Percentiles rank a stretch among this genome's conserved stretches.
Evolutionary conservation across 2,797 vertebrate species (phyloP).

Genomic region (Anisognathus igniventris): DNA sequence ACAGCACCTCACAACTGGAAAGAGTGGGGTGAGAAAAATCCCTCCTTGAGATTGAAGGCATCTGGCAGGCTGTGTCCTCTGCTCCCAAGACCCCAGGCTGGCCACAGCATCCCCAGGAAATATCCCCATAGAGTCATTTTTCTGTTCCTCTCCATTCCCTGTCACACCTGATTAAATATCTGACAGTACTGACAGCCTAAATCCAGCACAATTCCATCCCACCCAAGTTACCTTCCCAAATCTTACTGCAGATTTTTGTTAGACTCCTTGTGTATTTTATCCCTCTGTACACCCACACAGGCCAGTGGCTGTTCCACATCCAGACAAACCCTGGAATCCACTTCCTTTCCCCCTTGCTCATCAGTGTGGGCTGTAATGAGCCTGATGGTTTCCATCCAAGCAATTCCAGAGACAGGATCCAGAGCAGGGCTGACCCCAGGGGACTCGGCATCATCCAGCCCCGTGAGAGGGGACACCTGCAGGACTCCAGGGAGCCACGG

Average conservation of each 20-base stretch:
- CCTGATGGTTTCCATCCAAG: neutral
- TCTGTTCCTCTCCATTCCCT: neutral
- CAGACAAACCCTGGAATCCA: neutral
- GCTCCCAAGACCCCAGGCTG: rapidly evolving
- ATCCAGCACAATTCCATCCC: rapidly evolving
- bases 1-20: neutral
- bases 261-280: neutral
- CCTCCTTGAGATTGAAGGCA: neutral
- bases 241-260: neutral
- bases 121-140: neutral
- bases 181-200: rapidly evolving
- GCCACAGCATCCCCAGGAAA: neutral
- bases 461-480: neutral
- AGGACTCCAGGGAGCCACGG: neutral
- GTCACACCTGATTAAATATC: neutral
- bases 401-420: neutral
- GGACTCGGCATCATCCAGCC: neutral
- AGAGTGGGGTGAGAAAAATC: neutral
- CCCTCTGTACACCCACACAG: neutral
- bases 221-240: neutral
- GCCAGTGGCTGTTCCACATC: neutral
- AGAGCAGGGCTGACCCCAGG: neutral
- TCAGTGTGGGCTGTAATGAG: neutral
- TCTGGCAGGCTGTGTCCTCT: neutral
- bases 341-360: neutral